phyloP scores from a whole-genome alignment of 2,113 vertebrate genomes.

The Nymphicus hollandicus region DNA sequence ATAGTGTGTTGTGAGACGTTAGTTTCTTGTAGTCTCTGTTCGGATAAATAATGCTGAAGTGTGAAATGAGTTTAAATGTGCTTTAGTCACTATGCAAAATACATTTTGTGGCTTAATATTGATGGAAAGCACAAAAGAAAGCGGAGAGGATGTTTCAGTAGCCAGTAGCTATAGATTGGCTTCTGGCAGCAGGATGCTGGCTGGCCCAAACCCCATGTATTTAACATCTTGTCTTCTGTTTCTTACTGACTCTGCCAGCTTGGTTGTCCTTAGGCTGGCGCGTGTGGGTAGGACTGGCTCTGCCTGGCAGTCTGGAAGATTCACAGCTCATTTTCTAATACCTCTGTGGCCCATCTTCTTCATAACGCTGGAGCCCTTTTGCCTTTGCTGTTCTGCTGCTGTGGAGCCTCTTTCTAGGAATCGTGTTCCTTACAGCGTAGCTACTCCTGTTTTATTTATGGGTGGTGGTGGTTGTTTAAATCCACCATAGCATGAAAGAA shows the following conservation, averaged over 20 bases:
- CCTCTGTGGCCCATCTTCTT: background rate
- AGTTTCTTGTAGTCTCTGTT: background rate
- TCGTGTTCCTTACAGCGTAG: background rate
- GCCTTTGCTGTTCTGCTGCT: background rate
- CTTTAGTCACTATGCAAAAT: background rate
- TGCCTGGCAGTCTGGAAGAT: slow-evolving; percentile 11
- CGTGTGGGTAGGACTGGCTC: background rate
- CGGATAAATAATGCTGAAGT: background rate
- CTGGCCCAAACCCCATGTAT: background rate
- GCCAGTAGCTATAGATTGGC: background rate
- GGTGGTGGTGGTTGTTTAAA: background rate
- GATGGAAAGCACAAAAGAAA: background rate
- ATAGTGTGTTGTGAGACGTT: rapidly evolving
- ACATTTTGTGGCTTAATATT: background rate
- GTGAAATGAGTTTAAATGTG: background rate
- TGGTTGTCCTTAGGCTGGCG: background rate
- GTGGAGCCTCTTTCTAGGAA: background rate
- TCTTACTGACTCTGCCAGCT: background rate
- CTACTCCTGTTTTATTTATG: background rate
- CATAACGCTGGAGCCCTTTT: background rate
- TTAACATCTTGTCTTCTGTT: slow-evolving; percentile 3
- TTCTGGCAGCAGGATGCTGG: background rate
- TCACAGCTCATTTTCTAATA: background rate
- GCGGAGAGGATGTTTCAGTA: background rate
- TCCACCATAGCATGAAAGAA: background rate